A percentile compares a stretch with the other conserved stretches of the same genome.
These are phyloP conservation scores for Drosophila nebulosa DNA, from an alignment of 1,140 invertebrate species.

Conservation along the genomic window DNA sequence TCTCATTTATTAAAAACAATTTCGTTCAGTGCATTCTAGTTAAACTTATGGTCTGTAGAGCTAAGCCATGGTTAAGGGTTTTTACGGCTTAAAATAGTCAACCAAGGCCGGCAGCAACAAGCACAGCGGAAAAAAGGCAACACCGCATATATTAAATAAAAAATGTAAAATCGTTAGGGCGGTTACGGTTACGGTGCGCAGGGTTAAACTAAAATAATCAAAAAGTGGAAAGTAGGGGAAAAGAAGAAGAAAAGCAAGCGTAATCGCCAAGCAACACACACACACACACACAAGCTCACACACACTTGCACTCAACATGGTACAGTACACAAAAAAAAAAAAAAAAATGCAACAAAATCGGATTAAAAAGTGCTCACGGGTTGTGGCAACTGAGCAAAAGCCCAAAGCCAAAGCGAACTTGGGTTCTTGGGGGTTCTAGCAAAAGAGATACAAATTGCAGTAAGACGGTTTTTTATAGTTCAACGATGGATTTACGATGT, in stretches of 20 bases:
- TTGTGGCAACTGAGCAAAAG: slow-evolving; percentile 53
- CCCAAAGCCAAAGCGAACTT: slow-evolving; percentile 48
- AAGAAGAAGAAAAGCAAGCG: slow-evolving; percentile 55
- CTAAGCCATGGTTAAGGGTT: slow-evolving; percentile 59
- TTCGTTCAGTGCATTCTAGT: slow-evolving; percentile 37
- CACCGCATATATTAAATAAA: slow-evolving; percentile 63
- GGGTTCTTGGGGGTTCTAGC: slow-evolving; percentile 12
- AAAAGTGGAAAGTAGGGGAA: slow-evolving; percentile 36
- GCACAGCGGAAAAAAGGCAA: slow-evolving; percentile 5
- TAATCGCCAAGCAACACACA: slow-evolving; percentile 63
- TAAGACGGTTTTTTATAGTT: slow-evolving; percentile 76
- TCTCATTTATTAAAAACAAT: slow-evolving; percentile 11
- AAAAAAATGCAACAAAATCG: slow-evolving; percentile 72
- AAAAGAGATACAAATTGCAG: slow-evolving; percentile 75
- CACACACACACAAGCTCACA: slow-evolving; percentile 13
- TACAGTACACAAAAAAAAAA: slow-evolving; percentile 9
- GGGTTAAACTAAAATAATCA: slow-evolving; percentile 66
- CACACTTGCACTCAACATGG: slow-evolving; percentile 31
- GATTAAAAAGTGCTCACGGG: slow-evolving; percentile 71
- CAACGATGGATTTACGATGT: slow-evolving; percentile 78
- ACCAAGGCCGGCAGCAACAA: slow-evolving; percentile 42
- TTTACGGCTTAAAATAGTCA: slow-evolving; percentile 57
- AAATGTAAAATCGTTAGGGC: slow-evolving; percentile 54
- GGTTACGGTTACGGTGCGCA: slow-evolving; percentile 14
- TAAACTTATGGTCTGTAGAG: slow-evolving; percentile 47